These are phyloP conservation scores for Timema cristinae DNA, from an alignment of 2,888 invertebrate species.

Conservation along the genomic window DNA sequence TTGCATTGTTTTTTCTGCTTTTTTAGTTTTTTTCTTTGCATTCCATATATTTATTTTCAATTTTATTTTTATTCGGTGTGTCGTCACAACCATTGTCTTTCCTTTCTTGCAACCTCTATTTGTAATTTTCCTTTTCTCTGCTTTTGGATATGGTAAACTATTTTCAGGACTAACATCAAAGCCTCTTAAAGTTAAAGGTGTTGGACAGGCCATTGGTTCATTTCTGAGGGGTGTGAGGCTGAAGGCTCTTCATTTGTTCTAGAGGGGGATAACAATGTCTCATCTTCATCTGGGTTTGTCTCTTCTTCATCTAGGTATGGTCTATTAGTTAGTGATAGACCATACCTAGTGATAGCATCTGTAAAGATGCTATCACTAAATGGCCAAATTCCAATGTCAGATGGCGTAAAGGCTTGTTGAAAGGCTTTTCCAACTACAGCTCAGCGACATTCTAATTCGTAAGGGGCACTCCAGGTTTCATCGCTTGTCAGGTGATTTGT, in stretches of 20 bases:
- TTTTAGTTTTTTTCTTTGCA: no score
- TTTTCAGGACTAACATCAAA: conserved; percentile 2
- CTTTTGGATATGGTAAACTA: neutral
- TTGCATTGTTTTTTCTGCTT: no score
- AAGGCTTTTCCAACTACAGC: conserved; percentile 6
- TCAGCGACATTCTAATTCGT: conserved; percentile 19
- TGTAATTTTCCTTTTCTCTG: neutral
- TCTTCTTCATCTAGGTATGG: neutral
- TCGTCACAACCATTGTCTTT: neutral
- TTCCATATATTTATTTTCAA: no score
- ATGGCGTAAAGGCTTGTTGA: neutral
- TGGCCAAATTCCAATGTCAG: neutral
- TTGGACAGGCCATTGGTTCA: neutral
- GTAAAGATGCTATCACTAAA: conserved; percentile 1
- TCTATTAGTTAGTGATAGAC: neutral
- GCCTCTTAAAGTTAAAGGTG: no score
- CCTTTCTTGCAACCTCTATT: neutral
- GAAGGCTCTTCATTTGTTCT: no score
- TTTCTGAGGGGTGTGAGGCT: neutral
- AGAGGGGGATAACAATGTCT: no score
- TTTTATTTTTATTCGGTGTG: neutral
- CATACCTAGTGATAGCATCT: neutral
- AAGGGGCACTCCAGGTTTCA: conserved; percentile 42
- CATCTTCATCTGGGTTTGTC: no score
- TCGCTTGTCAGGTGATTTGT: conserved; percentile 32